A percentile compares a stretch with the other conserved stretches of the same genome.
Evolutionary conservation across 2,888 invertebrate species (phyloP).

Genomic region (Caenorhabditis sp.): DNA sequence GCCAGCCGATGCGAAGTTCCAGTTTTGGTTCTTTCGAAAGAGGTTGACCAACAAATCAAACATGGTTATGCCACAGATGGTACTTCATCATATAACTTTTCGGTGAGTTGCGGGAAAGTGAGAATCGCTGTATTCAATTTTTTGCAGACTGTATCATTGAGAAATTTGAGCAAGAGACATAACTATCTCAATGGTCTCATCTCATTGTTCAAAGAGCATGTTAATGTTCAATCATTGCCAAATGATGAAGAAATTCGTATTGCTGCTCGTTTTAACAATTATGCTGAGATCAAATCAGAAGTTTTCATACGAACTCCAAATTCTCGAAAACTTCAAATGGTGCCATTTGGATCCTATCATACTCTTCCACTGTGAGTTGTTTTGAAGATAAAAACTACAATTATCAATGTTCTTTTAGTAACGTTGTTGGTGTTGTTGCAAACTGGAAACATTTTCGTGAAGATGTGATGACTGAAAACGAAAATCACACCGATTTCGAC

Average conservation of each 20-base stretch:
- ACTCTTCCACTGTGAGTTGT: conserved; percentile 19
- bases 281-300: not conserved
- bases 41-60: conserved; percentile 7
- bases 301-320: not conserved
- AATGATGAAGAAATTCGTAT: conserved; percentile 27
- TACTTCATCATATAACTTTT: conserved; percentile 6
- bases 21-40: conserved; percentile 22
- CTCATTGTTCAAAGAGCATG: conserved; percentile 24
- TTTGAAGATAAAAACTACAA: not conserved
- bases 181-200: conserved; percentile 15
- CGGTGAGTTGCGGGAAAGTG: not conserved
- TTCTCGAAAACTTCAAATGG: not conserved
- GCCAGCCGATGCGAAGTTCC: conserved; percentile 24
- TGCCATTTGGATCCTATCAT: conserved; percentile 2
- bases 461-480: conserved; percentile 21
- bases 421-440: conserved; percentile 10
- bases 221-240: not conserved
- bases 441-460: conserved; percentile 23
- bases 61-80: conserved; percentile 30
- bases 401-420: conserved; percentile 9
- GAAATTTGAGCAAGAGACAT: conserved; percentile 6
- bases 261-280: not conserved
- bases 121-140: too few relatives aligned
- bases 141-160: not conserved
- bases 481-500: conserved; percentile 21